A percentile compares a stretch with the other conserved stretches of the same genome.
Evolutionary conservation across 92 coral and sea anemone genomes (phyloP).

Genomic region (Zoanthus gigantus): DNA sequence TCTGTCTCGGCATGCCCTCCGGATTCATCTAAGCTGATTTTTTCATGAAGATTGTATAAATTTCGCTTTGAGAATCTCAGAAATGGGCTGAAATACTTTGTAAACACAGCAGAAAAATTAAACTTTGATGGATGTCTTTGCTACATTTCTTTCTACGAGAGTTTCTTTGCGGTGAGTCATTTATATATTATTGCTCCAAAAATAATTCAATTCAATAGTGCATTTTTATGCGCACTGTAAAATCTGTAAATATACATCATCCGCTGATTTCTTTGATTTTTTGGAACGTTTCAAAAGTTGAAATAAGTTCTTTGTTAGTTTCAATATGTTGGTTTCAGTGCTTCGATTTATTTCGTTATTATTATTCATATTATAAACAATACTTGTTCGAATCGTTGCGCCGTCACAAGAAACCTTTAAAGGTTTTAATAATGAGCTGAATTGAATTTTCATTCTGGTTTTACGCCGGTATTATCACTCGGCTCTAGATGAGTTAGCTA

Average conservation of each 20-base stretch:
- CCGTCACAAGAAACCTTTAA: too few species aligned
- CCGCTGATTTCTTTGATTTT: neutral
- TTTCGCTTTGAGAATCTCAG: neutral
- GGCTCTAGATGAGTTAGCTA: neutral
- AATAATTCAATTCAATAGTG: neutral
- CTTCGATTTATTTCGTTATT: neutral
- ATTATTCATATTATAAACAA: neutral
- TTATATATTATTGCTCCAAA: neutral
- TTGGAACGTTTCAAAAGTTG: neutral
- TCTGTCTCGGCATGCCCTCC: conserved; percentile 5
- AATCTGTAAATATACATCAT: conserved; percentile 8
- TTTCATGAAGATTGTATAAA: conserved; percentile 6
- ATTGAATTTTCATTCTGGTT: neutral
- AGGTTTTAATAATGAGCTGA: neutral
- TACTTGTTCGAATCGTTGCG: too few species aligned
- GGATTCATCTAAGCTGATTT: conserved; percentile 16
- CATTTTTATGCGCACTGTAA: neutral
- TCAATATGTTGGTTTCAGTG: neutral
- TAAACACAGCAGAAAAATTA: neutral
- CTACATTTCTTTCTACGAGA: conserved; percentile 6
- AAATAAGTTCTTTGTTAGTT: neutral
- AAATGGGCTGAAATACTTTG: neutral
- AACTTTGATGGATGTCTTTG: conserved; percentile 24
- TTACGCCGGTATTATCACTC: neutral
- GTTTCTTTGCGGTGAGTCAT: conserved; percentile 34